Base-by-base conservation (phyloP, 2,888 invertebrate genomes). In the Ochropleura plecta region DNA sequence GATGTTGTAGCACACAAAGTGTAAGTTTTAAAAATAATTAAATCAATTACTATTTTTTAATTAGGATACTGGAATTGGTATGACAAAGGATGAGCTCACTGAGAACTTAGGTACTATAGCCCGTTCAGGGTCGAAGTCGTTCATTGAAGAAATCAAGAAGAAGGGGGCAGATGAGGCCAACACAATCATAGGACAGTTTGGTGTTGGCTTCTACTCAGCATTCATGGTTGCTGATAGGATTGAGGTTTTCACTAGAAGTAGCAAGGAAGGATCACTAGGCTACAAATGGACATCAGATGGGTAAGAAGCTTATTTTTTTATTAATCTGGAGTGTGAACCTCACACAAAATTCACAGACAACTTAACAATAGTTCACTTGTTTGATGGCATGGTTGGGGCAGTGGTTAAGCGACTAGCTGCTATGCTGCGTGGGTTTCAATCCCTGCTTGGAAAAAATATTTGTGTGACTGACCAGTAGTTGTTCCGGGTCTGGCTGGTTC, bases 141-240 rank as follows among this genome's bases (percentile, higher is more conserved):
- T 99, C 90, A 94, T 99, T 82, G 98, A 99, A 91, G 97, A 99
- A 92, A 94, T 99, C 46, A 98, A 98, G 91, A 97, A 97, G 68
- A 97, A 98, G 87, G 96, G 97, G 60, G 94, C 96, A 7, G 96
- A 97, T 3, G 94, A 96, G 46, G 97, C 97, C 16, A 98, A 97
- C 67, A 97, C 98, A 81, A 99, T 99, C 70, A 99, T 99, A 92
- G 99, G 99, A 6, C 99, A 99, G 93, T 99, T 99, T 96, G 99
- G 99, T 85, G 99, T 99, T 30, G 99, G 99, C 1, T 99, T 99
- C 94, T 99, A 99, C 94, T 99, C 99, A 18, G 98, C 98, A 0
- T 99, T 99, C 92, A 99, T 99, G 99, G 99, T 99, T 5, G 99
- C 99, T 42, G 98, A 99, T 88, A 98, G 98, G 91, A 99, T 99